Conservation (phyloP, 2,113 vertebrate genomes). For the Melanerpes aurifrons region DNA sequence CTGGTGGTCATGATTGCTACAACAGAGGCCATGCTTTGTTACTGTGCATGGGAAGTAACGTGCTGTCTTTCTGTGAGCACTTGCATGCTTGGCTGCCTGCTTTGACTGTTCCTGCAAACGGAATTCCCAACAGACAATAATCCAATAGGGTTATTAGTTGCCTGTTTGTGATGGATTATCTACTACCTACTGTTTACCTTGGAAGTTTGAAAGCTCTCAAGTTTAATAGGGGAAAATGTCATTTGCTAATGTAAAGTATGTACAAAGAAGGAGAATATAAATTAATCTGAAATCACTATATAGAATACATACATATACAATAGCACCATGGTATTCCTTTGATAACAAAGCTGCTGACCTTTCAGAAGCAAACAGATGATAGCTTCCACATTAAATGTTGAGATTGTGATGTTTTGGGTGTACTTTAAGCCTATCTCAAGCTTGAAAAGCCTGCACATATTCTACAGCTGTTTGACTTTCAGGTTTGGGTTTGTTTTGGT, state of each 20-base stretch:
- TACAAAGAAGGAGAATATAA: not conserved
- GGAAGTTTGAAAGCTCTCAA: not conserved
- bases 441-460: not conserved
- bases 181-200: not conserved
- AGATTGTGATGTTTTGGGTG: not conserved
- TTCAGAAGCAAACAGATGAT: not conserved
- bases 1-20: not conserved
- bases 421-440: not conserved
- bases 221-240: not conserved
- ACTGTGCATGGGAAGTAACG: not conserved
- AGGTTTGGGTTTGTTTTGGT: not conserved
- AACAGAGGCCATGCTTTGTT: not conserved
- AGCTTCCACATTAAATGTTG: not conserved
- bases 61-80: not conserved
- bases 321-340: not conserved
- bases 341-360: not conserved
- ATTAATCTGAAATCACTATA: not conserved
- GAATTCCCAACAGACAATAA: not conserved
- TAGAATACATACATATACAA: not conserved
- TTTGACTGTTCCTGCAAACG: not conserved
- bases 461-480: not conserved
- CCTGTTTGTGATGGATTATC: not conserved
- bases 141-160: not conserved
- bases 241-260: not conserved
- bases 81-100: slow-evolving; percentile 13